Conservation (phyloP, 2,797 vertebrate genomes). For the Galagoides demidoff region DNA sequence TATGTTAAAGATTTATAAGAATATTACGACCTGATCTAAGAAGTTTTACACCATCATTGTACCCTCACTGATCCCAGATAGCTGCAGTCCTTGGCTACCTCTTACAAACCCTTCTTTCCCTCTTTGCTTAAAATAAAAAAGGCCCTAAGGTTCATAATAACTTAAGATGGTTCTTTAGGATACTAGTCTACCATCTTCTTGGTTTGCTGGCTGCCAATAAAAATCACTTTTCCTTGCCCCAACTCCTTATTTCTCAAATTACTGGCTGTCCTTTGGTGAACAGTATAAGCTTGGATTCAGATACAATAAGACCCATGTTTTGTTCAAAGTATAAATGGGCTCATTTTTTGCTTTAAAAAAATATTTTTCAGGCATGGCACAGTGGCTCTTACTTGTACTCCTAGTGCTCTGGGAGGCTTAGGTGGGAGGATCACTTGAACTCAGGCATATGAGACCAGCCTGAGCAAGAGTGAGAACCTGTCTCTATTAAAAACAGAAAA, state of each 20-base stretch:
- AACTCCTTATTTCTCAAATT: neutral
- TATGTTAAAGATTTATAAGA: neutral
- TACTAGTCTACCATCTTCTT: neutral
- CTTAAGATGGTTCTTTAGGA: neutral
- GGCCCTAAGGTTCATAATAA: neutral
- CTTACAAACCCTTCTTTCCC: neutral
- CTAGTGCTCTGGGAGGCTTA: too few species aligned
- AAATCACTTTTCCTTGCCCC: neutral
- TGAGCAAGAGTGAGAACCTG: too few species aligned
- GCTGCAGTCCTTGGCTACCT: neutral
- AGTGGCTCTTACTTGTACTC: too few species aligned
- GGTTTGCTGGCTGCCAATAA: neutral
- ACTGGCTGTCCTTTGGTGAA: neutral
- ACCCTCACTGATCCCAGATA: neutral
- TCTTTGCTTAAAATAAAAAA: neutral
- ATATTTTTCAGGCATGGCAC: neutral
- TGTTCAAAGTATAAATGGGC: neutral
- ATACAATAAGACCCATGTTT: neutral
- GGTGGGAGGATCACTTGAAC: too few species aligned
- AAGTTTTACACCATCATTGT: neutral
- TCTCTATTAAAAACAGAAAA: too few species aligned
- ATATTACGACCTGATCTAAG: neutral
- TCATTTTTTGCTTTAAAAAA: neutral
- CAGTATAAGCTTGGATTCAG: neutral
- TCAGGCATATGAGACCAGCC: too few species aligned